Conservation (phyloP, 2,888 invertebrate genomes). For the Agriopis leucophaearia region DNA sequence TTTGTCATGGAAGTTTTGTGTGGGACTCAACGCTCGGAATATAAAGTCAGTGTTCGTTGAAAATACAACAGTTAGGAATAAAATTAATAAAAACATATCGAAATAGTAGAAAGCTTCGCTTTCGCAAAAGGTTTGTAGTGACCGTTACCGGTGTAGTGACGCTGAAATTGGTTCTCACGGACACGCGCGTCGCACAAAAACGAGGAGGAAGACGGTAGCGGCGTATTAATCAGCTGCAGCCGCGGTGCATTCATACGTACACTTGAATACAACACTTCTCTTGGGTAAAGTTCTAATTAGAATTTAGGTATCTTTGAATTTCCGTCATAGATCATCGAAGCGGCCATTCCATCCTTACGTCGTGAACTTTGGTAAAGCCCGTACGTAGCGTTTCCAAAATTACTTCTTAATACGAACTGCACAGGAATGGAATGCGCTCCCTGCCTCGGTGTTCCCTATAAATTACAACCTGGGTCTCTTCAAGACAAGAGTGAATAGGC, state of each 20-base stretch:
- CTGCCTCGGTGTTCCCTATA: too few relatives aligned
- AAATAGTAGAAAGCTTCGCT: constrained; percentile 6
- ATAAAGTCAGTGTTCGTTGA: not conserved
- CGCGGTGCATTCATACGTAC: constrained; percentile 62
- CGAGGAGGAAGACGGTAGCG: constrained; percentile 64
- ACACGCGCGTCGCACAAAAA: constrained; percentile 72
- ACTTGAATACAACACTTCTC: constrained; percentile 41
- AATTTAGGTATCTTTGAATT: too few relatives aligned
- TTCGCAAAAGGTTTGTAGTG: constrained; percentile 10
- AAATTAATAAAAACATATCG: constrained; percentile 11
- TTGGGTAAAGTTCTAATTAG: not conserved
- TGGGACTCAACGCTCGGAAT: too few relatives aligned
- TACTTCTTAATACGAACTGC: too few relatives aligned
- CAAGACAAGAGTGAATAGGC: too few relatives aligned
- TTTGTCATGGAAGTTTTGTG: too few relatives aligned
- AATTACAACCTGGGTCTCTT: too few relatives aligned
- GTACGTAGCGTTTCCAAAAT: too few relatives aligned
- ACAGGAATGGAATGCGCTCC: too few relatives aligned
- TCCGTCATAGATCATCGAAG: too few relatives aligned
- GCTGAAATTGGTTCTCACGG: constrained; percentile 77
- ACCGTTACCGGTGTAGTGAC: constrained; percentile 21
- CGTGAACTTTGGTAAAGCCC: too few relatives aligned
- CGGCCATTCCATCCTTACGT: too few relatives aligned
- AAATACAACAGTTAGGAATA: not conserved
- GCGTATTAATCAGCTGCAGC: constrained; percentile 74